Percentiles rank a stretch among this genome's conserved stretches.
phyloP scores from a whole-genome alignment of 2,888 invertebrate species.

The Nemotelus pantherinus region DNA sequence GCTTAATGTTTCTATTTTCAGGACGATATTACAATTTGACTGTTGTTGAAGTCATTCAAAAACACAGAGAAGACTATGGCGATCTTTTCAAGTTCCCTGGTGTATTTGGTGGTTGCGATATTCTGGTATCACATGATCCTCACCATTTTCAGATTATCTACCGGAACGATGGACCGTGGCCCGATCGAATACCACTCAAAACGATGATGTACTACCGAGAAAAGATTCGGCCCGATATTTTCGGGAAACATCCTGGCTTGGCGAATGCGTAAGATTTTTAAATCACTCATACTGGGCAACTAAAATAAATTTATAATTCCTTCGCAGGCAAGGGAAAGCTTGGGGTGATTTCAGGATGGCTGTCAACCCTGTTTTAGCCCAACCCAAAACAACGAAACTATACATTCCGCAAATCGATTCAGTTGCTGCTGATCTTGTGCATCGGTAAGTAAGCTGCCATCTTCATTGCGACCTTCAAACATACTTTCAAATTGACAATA shows the following conservation, averaged over 20 bases:
- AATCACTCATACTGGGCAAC: not conserved
- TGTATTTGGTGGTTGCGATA: constrained; percentile 58
- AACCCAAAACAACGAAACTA: constrained; percentile 57
- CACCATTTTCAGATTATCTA: constrained; percentile 65
- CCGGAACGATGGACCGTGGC: constrained; percentile 66
- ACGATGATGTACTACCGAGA: constrained; percentile 64
- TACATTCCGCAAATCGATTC: constrained; percentile 57
- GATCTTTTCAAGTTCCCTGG: constrained; percentile 64
- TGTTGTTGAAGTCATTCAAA: constrained; percentile 55
- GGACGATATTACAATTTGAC: constrained; percentile 56
- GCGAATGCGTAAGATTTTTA: constrained; percentile 56
- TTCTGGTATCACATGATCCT: constrained; percentile 67
- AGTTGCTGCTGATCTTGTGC: constrained; percentile 58
- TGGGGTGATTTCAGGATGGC: constrained; percentile 76
- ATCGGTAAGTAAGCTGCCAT: constrained; percentile 52
- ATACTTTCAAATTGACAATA: constrained; percentile 42
- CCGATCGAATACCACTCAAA: constrained; percentile 63
- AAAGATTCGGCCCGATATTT: constrained; percentile 62
- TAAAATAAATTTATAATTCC: not conserved
- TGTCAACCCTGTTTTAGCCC: constrained; percentile 61
- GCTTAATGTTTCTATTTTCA: not conserved
- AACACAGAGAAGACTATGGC: constrained; percentile 60
- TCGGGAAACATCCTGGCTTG: constrained; percentile 58
- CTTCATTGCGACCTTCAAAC: not conserved
- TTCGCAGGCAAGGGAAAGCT: constrained; percentile 70